Base-by-base conservation (phyloP, 2,113 vertebrate species). In the Epinephelus moara region DNA sequence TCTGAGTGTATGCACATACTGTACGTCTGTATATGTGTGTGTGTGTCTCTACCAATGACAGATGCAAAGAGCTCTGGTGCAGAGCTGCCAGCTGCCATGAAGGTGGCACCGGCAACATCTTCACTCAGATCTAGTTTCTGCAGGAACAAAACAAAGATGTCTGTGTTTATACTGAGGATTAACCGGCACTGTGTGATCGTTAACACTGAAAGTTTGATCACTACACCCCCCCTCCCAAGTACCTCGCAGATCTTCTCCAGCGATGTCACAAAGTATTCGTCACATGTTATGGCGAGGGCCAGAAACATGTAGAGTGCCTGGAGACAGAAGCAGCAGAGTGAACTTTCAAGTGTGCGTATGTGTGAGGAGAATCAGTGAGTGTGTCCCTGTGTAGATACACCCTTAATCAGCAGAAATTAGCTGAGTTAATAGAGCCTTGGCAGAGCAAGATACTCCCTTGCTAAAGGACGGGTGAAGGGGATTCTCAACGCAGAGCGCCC, bases 231-330 rank as follows among this genome's bases (percentile, higher is more conserved):
- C 30, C 30, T 4, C 4, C 2, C 10, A 64, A 6, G 27, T 91
- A 99, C 98, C 97, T 99, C 98, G 71, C 98, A 99, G 89, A 99
- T 98, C 93, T 99, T 99, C 92, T 99, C 98, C 71, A 99, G 95
- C 11, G 98, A 96, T 0, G 97, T 98, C 82, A 99, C 98, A 83
- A 99, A 99, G 94, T 97, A 99, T 92, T 99, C 98, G 4, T 99
- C 98, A 1, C 98, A 99, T 37, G 97, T 96, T 66, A 99, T 98
- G 76, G 98, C 98, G 91, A 99, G 95, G 42, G 98, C 98, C 71
- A 99, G 96, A 90, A 99, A 99, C 98, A 99, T 99, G 94, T 99
- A 99, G 84, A 99, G 96, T 40, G 98, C 92, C 98, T 99, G 88
- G 0, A 81, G 55, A 83, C n/a, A 66, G 23, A 74, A 75, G 1